Percentiles rank a stretch among this genome's conserved stretches.
Conservation (phyloP, 2,797 vertebrate species). For the Parauchenoglanis punctatus region DNA sequence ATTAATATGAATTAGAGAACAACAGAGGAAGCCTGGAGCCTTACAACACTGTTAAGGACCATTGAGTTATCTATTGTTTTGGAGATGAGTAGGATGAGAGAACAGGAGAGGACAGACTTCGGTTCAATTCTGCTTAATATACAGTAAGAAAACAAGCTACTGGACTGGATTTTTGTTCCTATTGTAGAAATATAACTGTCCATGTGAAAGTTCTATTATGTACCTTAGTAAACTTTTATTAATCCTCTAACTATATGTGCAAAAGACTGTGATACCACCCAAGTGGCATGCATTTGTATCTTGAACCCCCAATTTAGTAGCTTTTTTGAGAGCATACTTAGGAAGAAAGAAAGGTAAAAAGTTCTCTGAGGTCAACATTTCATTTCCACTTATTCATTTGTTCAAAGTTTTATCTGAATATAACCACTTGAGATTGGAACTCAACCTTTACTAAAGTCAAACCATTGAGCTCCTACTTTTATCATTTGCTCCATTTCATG, state of each 20-base stretch:
- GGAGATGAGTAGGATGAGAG: background rate
- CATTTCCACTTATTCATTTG: background rate
- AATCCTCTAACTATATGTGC: background rate
- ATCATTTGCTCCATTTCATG: background rate
- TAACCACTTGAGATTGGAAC: background rate
- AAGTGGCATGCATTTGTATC: background rate
- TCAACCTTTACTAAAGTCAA: background rate
- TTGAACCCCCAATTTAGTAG: background rate
- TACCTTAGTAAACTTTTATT: background rate
- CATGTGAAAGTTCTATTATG: background rate
- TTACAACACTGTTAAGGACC: conserved; percentile 25
- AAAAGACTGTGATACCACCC: background rate
- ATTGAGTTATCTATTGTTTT: conserved; percentile 32
- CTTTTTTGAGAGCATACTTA: background rate
- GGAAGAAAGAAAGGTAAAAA: too few species aligned
- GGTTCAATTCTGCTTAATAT: background rate
- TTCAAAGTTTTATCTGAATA: background rate
- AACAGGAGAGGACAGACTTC: background rate
- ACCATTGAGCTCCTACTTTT: background rate
- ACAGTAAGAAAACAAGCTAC: background rate
- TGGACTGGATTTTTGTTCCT: background rate
- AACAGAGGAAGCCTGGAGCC: conserved; percentile 20
- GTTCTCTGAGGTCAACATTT: background rate
- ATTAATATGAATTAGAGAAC: conserved; percentile 41
- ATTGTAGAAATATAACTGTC: background rate